These are phyloP conservation scores for Rhaphigaster nebulosa DNA, from an alignment of 2,888 invertebrate species.

Conservation along the genomic window DNA sequence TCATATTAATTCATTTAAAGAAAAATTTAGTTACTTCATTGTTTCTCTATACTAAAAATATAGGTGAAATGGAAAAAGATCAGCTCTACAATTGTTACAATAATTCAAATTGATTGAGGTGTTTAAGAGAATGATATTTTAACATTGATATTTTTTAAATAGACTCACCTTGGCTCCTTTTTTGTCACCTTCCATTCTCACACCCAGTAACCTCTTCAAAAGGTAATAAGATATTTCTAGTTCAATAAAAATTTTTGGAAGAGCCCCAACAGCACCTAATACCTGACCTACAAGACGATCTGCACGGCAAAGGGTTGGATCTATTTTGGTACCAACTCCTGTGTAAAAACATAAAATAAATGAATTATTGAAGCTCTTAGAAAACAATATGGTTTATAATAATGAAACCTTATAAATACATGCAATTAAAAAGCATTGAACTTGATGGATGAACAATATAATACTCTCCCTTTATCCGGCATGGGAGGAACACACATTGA, in stretches of 20 bases:
- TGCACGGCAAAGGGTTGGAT: slow-evolving; percentile 97
- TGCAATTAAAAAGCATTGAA: not conserved
- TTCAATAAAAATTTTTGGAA: slow-evolving; percentile 98
- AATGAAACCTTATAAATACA: too few species aligned
- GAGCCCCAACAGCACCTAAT: slow-evolving; percentile 94
- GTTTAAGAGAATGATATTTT: not conserved
- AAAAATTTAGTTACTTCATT: too few species aligned
- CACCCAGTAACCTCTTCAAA: slow-evolving; percentile 94
- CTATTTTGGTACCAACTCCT: slow-evolving; percentile 98
- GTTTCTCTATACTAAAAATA: too few species aligned
- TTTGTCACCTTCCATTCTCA: slow-evolving; percentile 98
- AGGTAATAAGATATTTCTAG: slow-evolving; percentile 98
- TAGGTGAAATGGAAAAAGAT: too few species aligned
- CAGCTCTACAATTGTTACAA: too few species aligned
- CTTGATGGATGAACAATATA: not conserved
- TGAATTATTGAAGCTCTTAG: too few species aligned
- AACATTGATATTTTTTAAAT: not conserved
- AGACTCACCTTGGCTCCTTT: slow-evolving; percentile 91
- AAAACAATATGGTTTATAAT: too few species aligned
- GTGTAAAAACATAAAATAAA: slow-evolving; percentile 11
- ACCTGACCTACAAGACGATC: slow-evolving; percentile 98
- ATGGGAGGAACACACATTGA: not conserved
- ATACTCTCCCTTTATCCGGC: not conserved
- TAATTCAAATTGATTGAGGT: too few species aligned
- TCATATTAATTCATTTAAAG: not conserved